Evolutionary conservation across 2,888 invertebrate species (phyloP), one percentile per base, ranked within the genome.

Genomic region (Orthosia cruda): DNA sequence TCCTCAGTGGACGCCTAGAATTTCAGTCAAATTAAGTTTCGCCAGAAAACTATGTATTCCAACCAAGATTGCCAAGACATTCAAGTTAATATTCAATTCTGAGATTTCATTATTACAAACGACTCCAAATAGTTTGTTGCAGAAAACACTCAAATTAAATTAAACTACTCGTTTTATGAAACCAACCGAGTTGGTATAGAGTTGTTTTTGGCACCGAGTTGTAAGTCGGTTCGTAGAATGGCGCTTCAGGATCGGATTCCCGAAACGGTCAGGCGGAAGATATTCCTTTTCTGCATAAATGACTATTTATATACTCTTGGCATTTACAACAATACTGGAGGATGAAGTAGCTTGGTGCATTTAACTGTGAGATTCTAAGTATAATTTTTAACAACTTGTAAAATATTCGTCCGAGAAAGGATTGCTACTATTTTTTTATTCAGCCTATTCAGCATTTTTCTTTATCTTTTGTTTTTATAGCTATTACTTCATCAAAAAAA

Each of bases 71-170:
- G 61, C 55, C n/a, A 23, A 77, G 65, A 82, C 71, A 69, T 65
- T 77, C 54, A 67, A 77, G 45, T 52, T 77, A 54, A 76, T 54
- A 80, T 62, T 57, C 50, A 77, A 20, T 32, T 72, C 49, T 13
- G 26, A 78, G 62, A 71, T 65, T 58, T 62, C 64, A 71, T 69
- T 71, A 74, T 58, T 32, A 68, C 52, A 23, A 54, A 68, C 47
- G 54, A 59, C 55, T 52, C n/a, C 20, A 69, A 82, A 80, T 57
- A 69, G 62, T 71, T 68, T 71, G 59, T 84, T 78, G 68, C 58
- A 74, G 68, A 79, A 82, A 74, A 76, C 45, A 64, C 40, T 71
- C 49, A 75, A 76, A 76, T 77, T 78, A 69, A 85, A 85, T 76
- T 66, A 58, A 71, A 67, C 71, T 40, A 54, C n/a, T 26, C 49